Evolutionary conservation across 37 sponge, comb jelly and placozoan genomes (phyloP), one percentile per base, ranked within the genome.

Genomic region (Cliona cf. orientalis): DNA sequence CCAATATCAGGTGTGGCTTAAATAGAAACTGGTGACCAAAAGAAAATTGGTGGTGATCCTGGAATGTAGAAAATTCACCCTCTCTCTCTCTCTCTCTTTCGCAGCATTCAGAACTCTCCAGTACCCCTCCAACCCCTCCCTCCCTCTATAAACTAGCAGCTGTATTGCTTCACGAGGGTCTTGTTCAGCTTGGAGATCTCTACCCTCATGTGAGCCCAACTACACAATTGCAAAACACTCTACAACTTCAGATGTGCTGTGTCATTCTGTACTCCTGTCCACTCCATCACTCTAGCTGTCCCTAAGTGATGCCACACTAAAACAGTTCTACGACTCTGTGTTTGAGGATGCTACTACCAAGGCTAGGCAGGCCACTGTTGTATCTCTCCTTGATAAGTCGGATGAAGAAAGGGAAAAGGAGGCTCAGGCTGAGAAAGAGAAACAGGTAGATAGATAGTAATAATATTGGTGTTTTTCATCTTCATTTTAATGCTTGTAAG

Each of bases 81-180:
- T 62, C 9, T 7, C 64, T 28, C 7, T 62, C 25, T 61, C 5
- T 61, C 23, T 40, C 17, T 26, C 2, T 31, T 39, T 72, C 44
- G 29, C 64, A 78, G 71, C 33, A 71, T 31, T 35, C 32, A 1
- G 86, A 86, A 17, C 58, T 19, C 2, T 0, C 74, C 0, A 74
- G 56, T 12, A 58, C 74, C 38, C 28, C 76, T 28, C 38, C 71
- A 34, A 87, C 82, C 1, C 88, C 82, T 14, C 43, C 76, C 46
- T 87, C 88, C 36, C 80, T 98, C 72, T 96, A 86, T 72, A 65
- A 76, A 28, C 70, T 96, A 37, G 83, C 90, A 46, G 99, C 97
- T 49, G 58, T 92, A 19, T 86, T 98, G n/a, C 68, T 98, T 0
- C 80, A 92, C 34, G 74, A 83, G 1, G 89, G 80, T 32, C 36